Evolutionary conservation across 2,113 vertebrate species (phyloP).

Genomic region (Kryptolebias marmoratus): DNA sequence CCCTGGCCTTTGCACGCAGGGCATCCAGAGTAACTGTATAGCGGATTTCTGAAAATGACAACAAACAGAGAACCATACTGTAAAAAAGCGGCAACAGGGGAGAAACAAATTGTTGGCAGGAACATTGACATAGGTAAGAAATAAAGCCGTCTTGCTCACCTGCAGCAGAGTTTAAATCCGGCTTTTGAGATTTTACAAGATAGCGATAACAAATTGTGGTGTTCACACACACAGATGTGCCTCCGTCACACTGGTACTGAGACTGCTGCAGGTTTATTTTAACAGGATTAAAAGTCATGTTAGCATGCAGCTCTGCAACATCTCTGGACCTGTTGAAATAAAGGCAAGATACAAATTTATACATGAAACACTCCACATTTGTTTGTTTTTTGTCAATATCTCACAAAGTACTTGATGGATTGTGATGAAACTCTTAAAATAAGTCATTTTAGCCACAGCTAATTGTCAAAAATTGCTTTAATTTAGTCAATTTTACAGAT

Average conservation of each 20-base stretch:
- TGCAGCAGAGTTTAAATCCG: slow-evolving; percentile 35
- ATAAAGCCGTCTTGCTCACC: slow-evolving; percentile 70
- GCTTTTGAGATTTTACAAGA: slow-evolving; percentile 84
- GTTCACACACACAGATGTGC: slow-evolving; percentile 85
- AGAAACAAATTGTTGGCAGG: not conserved
- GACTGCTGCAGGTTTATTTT: slow-evolving; percentile 93
- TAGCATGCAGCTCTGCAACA: slow-evolving; percentile 88
- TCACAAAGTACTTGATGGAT: no score
- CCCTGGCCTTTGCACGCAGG: slow-evolving; percentile 74
- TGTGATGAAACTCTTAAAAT: no score
- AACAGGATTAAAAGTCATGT: slow-evolving; percentile 86
- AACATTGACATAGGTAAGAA: not conserved
- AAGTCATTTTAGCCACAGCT: no score
- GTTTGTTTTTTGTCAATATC: no score
- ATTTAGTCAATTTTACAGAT: no score
- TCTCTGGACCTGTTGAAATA: slow-evolving; percentile 88
- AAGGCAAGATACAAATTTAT: slow-evolving; percentile 4
- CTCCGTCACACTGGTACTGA: slow-evolving; percentile 85
- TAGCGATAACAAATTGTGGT: slow-evolving; percentile 86
- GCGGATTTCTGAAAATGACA: slow-evolving; percentile 64
- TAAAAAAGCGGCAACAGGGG: not conserved
- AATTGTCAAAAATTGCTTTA: not conserved
- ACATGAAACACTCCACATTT: not conserved
- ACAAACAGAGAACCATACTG: not conserved
- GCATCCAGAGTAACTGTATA: slow-evolving; percentile 77